A percentile compares a stretch with the other conserved stretches of the same genome.
Evolutionary conservation across 2,113 vertebrate species (phyloP).

Genomic region (Dipodomys ordii): DNA sequence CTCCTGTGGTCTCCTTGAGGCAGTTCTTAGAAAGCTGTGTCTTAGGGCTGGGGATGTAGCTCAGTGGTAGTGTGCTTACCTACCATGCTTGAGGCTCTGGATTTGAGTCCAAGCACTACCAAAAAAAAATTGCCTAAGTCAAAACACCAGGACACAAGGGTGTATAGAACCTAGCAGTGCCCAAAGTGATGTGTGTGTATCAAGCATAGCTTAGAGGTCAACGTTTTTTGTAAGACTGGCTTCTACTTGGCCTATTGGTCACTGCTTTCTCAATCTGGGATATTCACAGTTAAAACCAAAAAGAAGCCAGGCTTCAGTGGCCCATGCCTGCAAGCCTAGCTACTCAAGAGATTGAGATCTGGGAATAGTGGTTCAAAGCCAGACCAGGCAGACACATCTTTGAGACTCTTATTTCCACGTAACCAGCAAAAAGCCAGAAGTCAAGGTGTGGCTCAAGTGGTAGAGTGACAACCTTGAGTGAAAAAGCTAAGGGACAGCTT

Average conservation of each 20-base stretch:
- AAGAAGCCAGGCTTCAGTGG: neutral
- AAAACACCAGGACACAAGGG: too few species aligned
- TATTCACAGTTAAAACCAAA: neutral
- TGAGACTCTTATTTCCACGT: too few species aligned
- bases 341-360: too few species aligned
- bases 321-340: too few species aligned
- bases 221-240: neutral
- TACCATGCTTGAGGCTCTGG: neutral
- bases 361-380: too few species aligned
- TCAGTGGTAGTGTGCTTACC: neutral
- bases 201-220: neutral
- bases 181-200: fast-evolving
- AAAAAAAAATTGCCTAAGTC: neutral
- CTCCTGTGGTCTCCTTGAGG: neutral
- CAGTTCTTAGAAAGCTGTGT: neutral
- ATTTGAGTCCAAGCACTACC: neutral
- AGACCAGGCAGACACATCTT: too few species aligned
- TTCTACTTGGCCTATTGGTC: neutral
- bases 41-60: neutral
- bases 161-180: neutral
- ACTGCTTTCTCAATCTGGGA: neutral
- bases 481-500: too few species aligned
- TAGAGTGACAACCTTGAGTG: too few species aligned
- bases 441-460: too few species aligned
- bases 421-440: too few species aligned